These are phyloP conservation scores for Orthosia cruda DNA, from an alignment of 2,888 invertebrate species.

Conservation along the genomic window DNA sequence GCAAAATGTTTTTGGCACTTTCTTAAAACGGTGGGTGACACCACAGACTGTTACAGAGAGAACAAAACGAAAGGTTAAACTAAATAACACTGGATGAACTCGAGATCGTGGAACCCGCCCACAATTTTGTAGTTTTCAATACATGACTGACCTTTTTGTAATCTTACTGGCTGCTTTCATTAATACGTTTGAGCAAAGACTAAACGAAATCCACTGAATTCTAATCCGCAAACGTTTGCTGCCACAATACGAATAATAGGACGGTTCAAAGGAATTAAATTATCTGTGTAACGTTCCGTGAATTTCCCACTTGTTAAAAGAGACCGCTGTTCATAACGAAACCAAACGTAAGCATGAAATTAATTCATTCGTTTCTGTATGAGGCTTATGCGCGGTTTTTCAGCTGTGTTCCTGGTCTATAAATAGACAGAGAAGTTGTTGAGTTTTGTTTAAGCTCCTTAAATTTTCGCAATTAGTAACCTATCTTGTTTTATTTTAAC, in stretches of 20 bases:
- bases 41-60: slow-evolving; percentile 14
- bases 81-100: slow-evolving; percentile 7
- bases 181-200: slow-evolving; percentile 31
- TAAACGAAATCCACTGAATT: slow-evolving; percentile 58
- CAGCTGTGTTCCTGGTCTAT: slow-evolving; percentile 12
- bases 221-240: slow-evolving; percentile 64
- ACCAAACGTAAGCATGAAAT: slow-evolving; percentile 77
- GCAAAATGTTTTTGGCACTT: slow-evolving; percentile 60
- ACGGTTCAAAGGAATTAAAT: slow-evolving; percentile 78
- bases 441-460: background rate
- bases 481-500: background rate
- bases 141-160: slow-evolving; percentile 26
- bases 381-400: slow-evolving; percentile 30
- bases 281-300: slow-evolving; percentile 77
- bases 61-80: slow-evolving; percentile 26
- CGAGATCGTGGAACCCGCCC: too few relatives aligned
- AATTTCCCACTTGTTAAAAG: slow-evolving; percentile 77
- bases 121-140: slow-evolving; percentile 4
- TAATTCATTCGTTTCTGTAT: slow-evolving; percentile 73
- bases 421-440: slow-evolving; percentile 20
- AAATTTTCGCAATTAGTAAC: slow-evolving; percentile 4
- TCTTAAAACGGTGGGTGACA: slow-evolving; percentile 43
- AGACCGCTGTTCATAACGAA: slow-evolving; percentile 70
- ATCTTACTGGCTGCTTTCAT: slow-evolving; percentile 25
- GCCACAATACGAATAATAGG: slow-evolving; percentile 66